Evolutionary conservation across 2,113 vertebrate species (phyloP).

Genomic region (Elanoides forficatus): DNA sequence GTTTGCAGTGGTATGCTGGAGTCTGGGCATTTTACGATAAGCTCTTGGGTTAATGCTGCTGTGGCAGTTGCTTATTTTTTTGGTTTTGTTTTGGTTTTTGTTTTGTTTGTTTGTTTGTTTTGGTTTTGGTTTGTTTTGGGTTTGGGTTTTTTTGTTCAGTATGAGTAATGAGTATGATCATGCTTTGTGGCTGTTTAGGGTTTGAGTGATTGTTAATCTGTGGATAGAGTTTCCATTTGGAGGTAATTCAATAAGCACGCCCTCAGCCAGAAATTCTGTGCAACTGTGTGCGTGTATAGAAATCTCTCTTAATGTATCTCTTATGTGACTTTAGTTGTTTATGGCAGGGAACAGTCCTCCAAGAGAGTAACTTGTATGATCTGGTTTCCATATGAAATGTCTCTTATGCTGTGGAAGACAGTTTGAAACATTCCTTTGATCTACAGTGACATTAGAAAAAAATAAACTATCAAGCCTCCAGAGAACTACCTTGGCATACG

Average conservation of each 20-base stretch:
- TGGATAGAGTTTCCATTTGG: background rate
- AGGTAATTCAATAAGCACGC: background rate
- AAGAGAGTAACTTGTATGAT: background rate
- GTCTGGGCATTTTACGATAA: background rate
- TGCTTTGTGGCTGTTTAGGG: background rate
- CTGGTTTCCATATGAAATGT: background rate
- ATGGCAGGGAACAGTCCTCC: background rate
- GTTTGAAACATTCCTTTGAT: conserved; percentile 18
- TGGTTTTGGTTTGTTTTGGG: too few relatives aligned
- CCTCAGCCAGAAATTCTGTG: background rate
- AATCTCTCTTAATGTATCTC: background rate
- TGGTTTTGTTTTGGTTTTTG: background rate
- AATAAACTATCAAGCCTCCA: background rate
- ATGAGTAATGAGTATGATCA: background rate
- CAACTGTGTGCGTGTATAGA: background rate
- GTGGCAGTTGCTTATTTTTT: background rate
- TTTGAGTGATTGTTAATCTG: background rate
- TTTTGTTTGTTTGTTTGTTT: too few relatives aligned
- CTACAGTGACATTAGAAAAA: background rate
- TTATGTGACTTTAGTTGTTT: background rate
- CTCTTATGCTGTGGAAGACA: background rate
- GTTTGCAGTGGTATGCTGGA: background rate
- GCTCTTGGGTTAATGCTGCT: background rate
- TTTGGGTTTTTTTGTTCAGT: background rate
- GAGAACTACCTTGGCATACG: conserved; percentile 1